Evolutionary conservation across 1,140 invertebrate genomes (phyloP).

Genomic region (Drosophila aff.): DNA sequence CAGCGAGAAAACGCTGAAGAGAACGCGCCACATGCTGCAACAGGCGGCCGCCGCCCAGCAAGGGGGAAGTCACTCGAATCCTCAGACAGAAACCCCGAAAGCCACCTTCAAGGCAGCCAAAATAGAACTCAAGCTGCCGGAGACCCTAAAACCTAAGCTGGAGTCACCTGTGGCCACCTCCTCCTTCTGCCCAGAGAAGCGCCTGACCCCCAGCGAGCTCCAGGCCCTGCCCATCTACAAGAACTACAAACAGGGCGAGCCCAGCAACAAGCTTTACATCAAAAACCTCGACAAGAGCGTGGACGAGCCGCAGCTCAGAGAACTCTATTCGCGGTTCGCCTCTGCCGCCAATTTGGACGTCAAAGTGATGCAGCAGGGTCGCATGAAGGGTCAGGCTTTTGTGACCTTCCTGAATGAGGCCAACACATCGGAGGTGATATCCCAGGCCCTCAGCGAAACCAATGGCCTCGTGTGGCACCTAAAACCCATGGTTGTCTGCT

Average conservation of each 20-base stretch:
- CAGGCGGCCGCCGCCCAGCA: slow-evolving; percentile 31
- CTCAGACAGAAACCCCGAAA: background rate
- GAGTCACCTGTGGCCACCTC: background rate
- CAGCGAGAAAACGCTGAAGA: slow-evolving; percentile 36
- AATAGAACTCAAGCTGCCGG: slow-evolving; percentile 62
- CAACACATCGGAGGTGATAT: slow-evolving; percentile 86
- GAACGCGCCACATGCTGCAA: slow-evolving; percentile 61
- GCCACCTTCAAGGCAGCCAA: slow-evolving; percentile 23
- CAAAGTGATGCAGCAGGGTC: slow-evolving; percentile 95
- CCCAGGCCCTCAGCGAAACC: slow-evolving; percentile 91
- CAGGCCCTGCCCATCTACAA: slow-evolving; percentile 93
- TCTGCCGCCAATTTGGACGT: slow-evolving; percentile 84
- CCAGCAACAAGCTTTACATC: slow-evolving; percentile 94
- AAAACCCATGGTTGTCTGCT: slow-evolving; percentile 87
- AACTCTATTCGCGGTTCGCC: slow-evolving; percentile 91
- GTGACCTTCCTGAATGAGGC: slow-evolving; percentile 84
- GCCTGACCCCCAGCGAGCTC: slow-evolving; percentile 91
- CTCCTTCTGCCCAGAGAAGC: slow-evolving; percentile 48
- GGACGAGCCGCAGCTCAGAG: slow-evolving; percentile 90
- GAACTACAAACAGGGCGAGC: slow-evolving; percentile 93
- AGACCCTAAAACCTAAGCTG: background rate
- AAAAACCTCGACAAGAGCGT: slow-evolving; percentile 96
- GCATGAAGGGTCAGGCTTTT: slow-evolving; percentile 98
- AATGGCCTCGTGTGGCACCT: slow-evolving; percentile 95
- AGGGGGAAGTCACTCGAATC: background rate